Base-by-base conservation (phyloP, 2,797 vertebrate species). In the Centroberyx gerrardi region DNA sequence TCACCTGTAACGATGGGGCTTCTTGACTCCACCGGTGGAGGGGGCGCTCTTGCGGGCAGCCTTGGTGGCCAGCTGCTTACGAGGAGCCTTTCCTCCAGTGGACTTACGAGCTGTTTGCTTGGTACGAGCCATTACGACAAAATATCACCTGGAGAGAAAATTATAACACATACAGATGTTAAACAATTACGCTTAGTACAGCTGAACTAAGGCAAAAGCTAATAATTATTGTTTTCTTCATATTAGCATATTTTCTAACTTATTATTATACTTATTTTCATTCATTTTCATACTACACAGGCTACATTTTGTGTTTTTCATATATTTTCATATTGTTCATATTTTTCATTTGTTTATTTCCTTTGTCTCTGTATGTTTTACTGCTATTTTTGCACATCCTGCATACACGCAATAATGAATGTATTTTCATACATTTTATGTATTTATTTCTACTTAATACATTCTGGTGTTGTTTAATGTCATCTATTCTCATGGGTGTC, bases 1-100 rank as follows among this genome's bases (percentile, higher is more conserved):
- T 89, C 80, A 96, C 96, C 96, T 95, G 94, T 97, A 97, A 73
- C 96, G 96, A 91, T 98, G 96, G 29, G 96, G 96, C 85, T 97
- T 97, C 90, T 97, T 98, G 17, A 97, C 96, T 0, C 97, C 96
- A 12, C 96, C 96, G 0, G 97, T 97, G 1, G 96, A 96, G 2
- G 96, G 96, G 3, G 96, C 96, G 56, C 97, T 97, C 84, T 97
- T 97, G 54, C 96, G 95, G 15, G 96, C 96, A 14, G 96, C 97
- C 86, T 97, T 97, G 46, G 96, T 97, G 53, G 96, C 96, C 79
- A 97, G 91, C 91, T 97, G 96, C 90, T 97, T 97, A 13, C 96
- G 95, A 1, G 96, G 96, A 72, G 96, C 96, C 68, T 97, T 97
- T 54, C 96, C 96, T 78, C 96, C 96, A 1, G 96, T 97, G 59